Conservation (phyloP, 2,888 invertebrate species). For the Agrotis clavis region DNA sequence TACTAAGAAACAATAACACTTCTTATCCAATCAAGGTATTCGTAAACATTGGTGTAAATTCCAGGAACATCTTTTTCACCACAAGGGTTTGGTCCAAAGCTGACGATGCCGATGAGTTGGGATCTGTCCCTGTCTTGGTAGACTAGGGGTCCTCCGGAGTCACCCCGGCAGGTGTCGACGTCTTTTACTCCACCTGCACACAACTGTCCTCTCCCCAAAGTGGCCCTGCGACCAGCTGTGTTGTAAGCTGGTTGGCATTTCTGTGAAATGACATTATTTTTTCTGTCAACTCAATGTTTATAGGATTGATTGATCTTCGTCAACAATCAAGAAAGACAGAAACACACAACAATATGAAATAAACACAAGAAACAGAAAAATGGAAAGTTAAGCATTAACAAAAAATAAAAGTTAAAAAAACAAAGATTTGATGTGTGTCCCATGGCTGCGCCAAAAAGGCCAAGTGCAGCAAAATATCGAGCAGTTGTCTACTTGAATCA, state of each 20-base stretch:
- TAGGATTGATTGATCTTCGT: no score
- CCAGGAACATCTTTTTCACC: conserved; percentile 90
- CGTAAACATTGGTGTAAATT: conserved; percentile 91
- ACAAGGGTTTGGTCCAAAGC: conserved; percentile 92
- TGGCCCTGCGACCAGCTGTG: rapidly evolving
- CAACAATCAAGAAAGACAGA: no score
- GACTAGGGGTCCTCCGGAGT: conserved; percentile 93
- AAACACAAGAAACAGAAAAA: no score
- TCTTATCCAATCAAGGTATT: conserved; percentile 91
- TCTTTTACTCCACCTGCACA: conserved; percentile 91
- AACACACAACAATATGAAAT: no score
- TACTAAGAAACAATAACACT: conserved; percentile 31
- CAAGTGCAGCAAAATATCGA: no score
- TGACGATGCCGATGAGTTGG: conserved; percentile 89
- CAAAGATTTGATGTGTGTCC: no score
- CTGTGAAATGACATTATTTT: conserved; percentile 49
- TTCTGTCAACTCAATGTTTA: no score
- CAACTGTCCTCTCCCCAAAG: conserved; percentile 75
- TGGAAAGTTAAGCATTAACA: no score
- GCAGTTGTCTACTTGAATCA: no score
- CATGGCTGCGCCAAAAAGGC: no score
- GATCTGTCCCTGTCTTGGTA: conserved; percentile 66
- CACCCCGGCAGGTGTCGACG: conserved; percentile 91
- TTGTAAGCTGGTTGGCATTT: conserved; percentile 61
- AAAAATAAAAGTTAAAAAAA: no score